Evolutionary conservation across 1,140 invertebrate genomes (phyloP), one percentile per base, ranked within the genome.

Genomic region (Geopemphigus sp.): DNA sequence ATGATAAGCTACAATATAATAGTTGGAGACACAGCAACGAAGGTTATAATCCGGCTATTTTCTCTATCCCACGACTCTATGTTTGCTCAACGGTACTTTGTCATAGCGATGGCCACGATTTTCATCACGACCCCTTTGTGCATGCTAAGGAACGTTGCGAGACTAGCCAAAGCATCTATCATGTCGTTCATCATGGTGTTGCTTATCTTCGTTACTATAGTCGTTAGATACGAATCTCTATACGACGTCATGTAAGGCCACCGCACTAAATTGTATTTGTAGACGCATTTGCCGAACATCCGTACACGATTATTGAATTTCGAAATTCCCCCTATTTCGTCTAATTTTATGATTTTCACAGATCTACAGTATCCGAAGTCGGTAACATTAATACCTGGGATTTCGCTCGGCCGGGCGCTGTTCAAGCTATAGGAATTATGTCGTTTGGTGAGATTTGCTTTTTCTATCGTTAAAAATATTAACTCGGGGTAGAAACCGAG

Each of bases 1-100:
- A 95, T 95, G 93, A 92, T 95, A 47, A 94, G 93, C 64, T 95
- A 96, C 85, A 95, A 96, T 85, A 91, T 95, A 8, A 94, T 95
- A 47, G 94, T 95, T 26, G 94, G 94, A 45, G 94, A 96, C 85
- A 95, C 94, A 0, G 88, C 95, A 24, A 95, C 94, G 1, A 95
- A 94, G 86, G 92, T 95, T 4, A 86, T 95, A 50, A 87, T 91
- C 11, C 88, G 93, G 80, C 85, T 91, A 47, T 88, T 89, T 80
- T 87, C 87, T 66, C 85, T 91, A 66, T 82, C 86, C 73, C 88
- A 87, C 82, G 84, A 88, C 83, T 87, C 88, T 24, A 83, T 92
- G 19, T 85, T 92, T 26, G 90, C 89, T 5, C 90, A 89, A 83
- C 87, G 94, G 61, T 89, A 95, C 85, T 89, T 94, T 82, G 91